Base-by-base conservation (phyloP, 2,113 vertebrate species). In the Cromileptes altivelis region DNA sequence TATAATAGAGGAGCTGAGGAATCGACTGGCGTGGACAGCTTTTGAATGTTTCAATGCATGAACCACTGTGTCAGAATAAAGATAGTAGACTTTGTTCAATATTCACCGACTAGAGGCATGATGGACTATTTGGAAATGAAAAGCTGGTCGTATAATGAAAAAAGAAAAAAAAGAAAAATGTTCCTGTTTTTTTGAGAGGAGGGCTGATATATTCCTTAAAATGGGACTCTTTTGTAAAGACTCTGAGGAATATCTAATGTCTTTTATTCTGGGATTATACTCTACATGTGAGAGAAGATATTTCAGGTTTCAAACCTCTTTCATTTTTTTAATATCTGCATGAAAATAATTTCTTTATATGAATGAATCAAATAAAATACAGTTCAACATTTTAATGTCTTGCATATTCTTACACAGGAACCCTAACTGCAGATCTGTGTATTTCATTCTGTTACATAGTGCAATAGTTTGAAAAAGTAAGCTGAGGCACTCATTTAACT, bases 31-130 rank as follows among this genome's bases (percentile, higher is more conserved):
- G 33, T 88, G 82, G 83, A 84, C 75, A 81, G 87, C 63, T 90
- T 91, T 88, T 81, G 65, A 92, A 90, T 78, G 80, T 91, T 70
- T 90, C 75, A 92, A 91, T 87, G 76, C 86, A 82, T 80, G 62
- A 89, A 61, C 57, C 45, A 49, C 78, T 69, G 73, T 81, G 68
- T 85, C 76, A 80, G 84, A 86, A 85, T 88, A 75, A 87, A 87
- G 75, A 86, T 33, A 77, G 75, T 50, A 69, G 47, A 70, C 61
- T 73, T 77, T 86, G 50, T 85, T 87, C 75, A 92, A 86, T 85
- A 91, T 93, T 80, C 72, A 91, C 80, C 45, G 78, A 72, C 53
- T 15, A 19, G 3, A 81, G 72, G 89, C 70, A 85, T 90, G 49
- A 91, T 93, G 73, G 64, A 60, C 63, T 79, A 74, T 88, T 83